Evolutionary conservation across 2,888 invertebrate species (phyloP), one percentile per base, ranked within the genome.

Genomic region (Tetrapedia diversipes): DNA sequence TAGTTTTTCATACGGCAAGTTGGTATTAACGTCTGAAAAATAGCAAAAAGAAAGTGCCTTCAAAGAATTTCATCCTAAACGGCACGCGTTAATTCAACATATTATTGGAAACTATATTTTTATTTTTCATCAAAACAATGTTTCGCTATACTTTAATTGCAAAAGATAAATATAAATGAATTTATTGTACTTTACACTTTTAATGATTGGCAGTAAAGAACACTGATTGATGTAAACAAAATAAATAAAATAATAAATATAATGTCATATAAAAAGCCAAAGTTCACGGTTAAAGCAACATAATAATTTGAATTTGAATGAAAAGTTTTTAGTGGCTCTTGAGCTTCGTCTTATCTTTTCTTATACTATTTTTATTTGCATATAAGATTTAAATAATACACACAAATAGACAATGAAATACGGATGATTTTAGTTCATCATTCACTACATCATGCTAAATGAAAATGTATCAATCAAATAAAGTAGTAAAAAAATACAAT

Each of bases 1-100:
- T 94, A 97, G 96, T 95, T 97, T 97, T 95, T 97, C 97, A 93
- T 97, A 97, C 93, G 97, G 97, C 94, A 96, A 96, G 93, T 96
- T 95, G 93, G 97, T 95, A 94, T 95, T 96, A 93, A 97, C 96
- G 94, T 97, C 97, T 97, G 97, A 93, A 92, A 92, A 91, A 89
- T 83, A 90, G 86, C 80, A 92, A 91, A 92, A 90, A 90, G 86
- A 90, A 89, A 90, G 88, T 88, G 87, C 88, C 86, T 89, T 90
- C 89, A 89, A 86, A 88, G 73, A 78, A 80, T 65, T 70, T 75
- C 37, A 73, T 66, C 67, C 66, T 76, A 76, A 54, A 27, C 49
- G 81, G 79, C 81, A 80, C 85, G 34, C 57, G 22, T 72, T 53
- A 61, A 59, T 54, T 37, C 49, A 70, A 72, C 53, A 51, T 72